phyloP scores from a whole-genome alignment of 2,797 vertebrate genomes.

The Anolis apletophallus region DNA sequence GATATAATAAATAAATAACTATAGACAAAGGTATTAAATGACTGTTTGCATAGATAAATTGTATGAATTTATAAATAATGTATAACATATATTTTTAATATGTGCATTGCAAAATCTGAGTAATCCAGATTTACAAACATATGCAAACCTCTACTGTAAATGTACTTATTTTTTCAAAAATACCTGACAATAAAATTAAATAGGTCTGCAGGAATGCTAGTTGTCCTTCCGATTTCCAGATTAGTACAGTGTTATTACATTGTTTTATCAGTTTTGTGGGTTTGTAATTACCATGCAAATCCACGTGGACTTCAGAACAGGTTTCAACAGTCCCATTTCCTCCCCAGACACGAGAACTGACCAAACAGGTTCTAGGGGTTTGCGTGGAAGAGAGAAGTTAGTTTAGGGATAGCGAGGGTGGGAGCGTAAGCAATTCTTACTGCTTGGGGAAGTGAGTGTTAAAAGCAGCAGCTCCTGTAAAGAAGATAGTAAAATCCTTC shows the following conservation, averaged over 20 bases:
- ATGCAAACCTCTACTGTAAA: neutral
- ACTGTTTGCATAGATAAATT: too few species aligned
- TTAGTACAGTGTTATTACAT: conserved; percentile 7
- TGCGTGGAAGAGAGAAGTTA: conserved; percentile 49
- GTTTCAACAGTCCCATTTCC: conserved; percentile 66
- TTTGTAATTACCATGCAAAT: conserved; percentile 56
- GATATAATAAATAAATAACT: too few species aligned
- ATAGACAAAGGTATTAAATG: too few species aligned
- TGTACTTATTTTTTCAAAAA: neutral
- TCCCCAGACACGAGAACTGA: conserved; percentile 50
- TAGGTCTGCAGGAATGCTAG: neutral
- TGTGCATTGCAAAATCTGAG: neutral
- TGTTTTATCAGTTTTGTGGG: conserved; percentile 48
- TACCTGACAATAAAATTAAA: neutral
- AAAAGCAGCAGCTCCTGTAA: conserved; percentile 47
- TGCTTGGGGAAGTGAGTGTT: conserved; percentile 1
- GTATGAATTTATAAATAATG: too few species aligned
- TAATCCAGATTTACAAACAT: neutral
- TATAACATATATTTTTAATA: too few species aligned
- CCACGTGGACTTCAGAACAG: conserved; percentile 64
- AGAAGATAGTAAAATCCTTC: conserved; percentile 39
- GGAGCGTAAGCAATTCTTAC: conserved; percentile 40
- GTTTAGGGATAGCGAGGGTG: conserved; percentile 56
- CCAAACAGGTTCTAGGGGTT: conserved; percentile 65
- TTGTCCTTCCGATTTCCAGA: conserved; percentile 1